These are phyloP conservation scores for Garra rufa DNA, from an alignment of 2,113 vertebrate species.

Conservation along the genomic window DNA sequence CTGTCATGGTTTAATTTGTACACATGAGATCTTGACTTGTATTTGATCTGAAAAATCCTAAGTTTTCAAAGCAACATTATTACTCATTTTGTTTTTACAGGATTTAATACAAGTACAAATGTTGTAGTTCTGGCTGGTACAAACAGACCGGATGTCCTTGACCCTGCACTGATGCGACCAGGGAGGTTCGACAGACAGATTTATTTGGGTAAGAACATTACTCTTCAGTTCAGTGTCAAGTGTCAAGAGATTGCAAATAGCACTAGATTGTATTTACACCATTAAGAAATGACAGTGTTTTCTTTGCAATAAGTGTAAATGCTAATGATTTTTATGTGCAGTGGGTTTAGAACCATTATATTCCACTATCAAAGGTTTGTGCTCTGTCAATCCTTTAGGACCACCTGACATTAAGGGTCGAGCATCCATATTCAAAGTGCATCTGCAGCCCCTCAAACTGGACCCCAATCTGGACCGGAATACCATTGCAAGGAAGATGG, in stretches of 20 bases:
- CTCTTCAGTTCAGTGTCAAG: background rate
- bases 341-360: background rate
- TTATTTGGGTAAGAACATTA: constrained; percentile 71
- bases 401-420: constrained; percentile 82
- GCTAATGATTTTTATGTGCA: background rate
- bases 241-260: too few species aligned
- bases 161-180: constrained; percentile 78
- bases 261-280: too few species aligned
- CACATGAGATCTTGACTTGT: background rate
- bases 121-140: constrained; percentile 81
- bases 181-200: constrained; percentile 83
- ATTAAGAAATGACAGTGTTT: too few species aligned
- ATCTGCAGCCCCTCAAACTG: constrained; percentile 79
- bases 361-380: background rate
- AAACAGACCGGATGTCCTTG: constrained; percentile 78
- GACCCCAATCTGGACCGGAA: constrained; percentile 67
- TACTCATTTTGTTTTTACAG: constrained; percentile 59
- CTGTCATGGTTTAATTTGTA: background rate
- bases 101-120: constrained; percentile 79
- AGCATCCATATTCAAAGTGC: constrained; percentile 81
- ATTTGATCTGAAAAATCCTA: background rate
- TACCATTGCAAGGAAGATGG: constrained; percentile 72
- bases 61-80: background rate
- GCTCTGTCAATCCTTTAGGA: constrained; percentile 64
- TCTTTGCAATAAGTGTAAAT: too few species aligned